Evolutionary conservation across 2,888 invertebrate species (phyloP), one percentile per base, ranked within the genome.

Genomic region (Lucinisca nassula): DNA sequence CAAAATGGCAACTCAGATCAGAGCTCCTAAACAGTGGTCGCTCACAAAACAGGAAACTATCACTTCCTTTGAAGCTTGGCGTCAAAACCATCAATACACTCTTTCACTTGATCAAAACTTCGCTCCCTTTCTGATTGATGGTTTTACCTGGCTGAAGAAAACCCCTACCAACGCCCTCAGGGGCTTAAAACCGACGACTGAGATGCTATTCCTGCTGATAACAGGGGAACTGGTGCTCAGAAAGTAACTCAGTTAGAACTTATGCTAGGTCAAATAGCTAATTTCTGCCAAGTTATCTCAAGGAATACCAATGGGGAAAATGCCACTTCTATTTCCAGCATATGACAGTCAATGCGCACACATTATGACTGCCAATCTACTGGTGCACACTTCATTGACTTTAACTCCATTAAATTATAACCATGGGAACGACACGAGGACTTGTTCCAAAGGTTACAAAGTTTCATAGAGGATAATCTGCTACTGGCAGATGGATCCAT

Each of bases 251-350:
- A 51, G 0, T 70, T 90, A 0, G 86, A 90, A 27, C 49, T 85
- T 8, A 90, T 90, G 90, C 77, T 87, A 14, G 89, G 89, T 2
- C 89, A 90, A 55, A 84, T 88, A 30, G 89, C 88, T 0, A 91
- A 91, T 40, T 91, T 81, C 61, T 90, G 88, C 38, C 86, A 82
- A 14, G 32, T 85, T 12, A 83, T 85, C 32, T 82, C 82, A 0
- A 14, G 90, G 10, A 84, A 82, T 40, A 86, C 88, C 0, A 90
- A 88, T 21, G 84, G 88, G 0, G 84, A 86, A 77, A 87, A 86
- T 35, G 87, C 89, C 1, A 89, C 87, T 0, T 87, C 84, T 17
- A 21, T 90, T 6, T 24, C 70, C 30, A 55, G 38, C 55, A 80
- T 89, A 4, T 89, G 89, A 87, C 90, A 89, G 40, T 72, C 72